Conservation (phyloP, 2,888 invertebrate genomes). For the Drosophila merina region DNA sequence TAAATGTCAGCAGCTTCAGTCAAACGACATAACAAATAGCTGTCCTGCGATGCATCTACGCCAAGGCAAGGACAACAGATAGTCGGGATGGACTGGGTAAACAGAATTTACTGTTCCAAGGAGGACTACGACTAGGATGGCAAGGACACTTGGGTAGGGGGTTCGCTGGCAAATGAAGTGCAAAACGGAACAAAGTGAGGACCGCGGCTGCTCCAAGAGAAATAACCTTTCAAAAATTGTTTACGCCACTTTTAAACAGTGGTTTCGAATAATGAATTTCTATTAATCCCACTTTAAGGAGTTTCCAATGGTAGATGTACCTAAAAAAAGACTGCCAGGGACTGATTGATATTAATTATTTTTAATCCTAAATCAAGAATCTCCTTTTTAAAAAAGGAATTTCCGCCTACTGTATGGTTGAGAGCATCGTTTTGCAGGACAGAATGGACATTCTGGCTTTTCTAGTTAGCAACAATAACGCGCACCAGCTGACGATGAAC, state of each 20-base stretch:
- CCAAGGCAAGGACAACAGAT: slow-evolving; percentile 31
- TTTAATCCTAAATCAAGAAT: not conserved
- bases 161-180: slow-evolving; percentile 66
- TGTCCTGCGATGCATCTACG: slow-evolving; percentile 55
- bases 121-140: slow-evolving; percentile 19
- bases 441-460: slow-evolving; percentile 49
- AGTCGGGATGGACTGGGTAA: slow-evolving; percentile 51
- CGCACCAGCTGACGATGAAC: slow-evolving; percentile 68
- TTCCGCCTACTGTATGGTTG: slow-evolving; percentile 3
- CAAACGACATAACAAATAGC: slow-evolving; percentile 76
- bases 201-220: slow-evolving; percentile 64
- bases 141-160: not conserved
- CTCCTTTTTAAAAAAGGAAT: not conserved
- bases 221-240: slow-evolving; percentile 76
- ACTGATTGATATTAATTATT: not conserved
- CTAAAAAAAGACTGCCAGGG: no score
- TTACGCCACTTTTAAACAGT: slow-evolving; percentile 52
- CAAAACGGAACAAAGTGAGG: slow-evolving; percentile 68
- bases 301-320: no score
- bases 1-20: slow-evolving; percentile 65
- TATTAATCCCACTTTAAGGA: no score
- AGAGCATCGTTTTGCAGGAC: slow-evolving; percentile 2
- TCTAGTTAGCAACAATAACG: slow-evolving; percentile 64
- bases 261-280: not conserved
- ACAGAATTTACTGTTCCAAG: slow-evolving; percentile 69